These are phyloP conservation scores for Pemphredon lugubris DNA, from an alignment of 2,888 invertebrate genomes.

Conservation along the genomic window DNA sequence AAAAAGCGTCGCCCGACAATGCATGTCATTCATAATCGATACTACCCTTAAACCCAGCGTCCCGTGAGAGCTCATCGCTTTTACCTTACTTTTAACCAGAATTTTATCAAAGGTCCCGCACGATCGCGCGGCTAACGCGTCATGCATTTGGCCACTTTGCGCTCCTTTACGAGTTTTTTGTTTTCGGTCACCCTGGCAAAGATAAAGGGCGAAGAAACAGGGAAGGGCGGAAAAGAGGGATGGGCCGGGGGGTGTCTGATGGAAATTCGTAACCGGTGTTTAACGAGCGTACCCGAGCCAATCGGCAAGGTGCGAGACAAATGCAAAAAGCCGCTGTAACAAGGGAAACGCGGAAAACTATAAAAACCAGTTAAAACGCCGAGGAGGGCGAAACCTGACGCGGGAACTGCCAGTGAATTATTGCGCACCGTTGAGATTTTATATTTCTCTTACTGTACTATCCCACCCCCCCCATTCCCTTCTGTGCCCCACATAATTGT, in stretches of 20 bases:
- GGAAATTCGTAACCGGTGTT: slow-evolving; percentile 16
- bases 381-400: slow-evolving; percentile 64
- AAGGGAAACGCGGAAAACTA: slow-evolving; percentile 52
- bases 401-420: slow-evolving; percentile 70
- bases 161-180: background rate
- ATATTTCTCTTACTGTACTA: slow-evolving; percentile 59
- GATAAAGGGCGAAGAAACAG: slow-evolving; percentile 2
- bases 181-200: background rate
- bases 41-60: too few relatives aligned
- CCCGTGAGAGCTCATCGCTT: slow-evolving; percentile 11
- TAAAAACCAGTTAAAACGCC: slow-evolving; percentile 61
- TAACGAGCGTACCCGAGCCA: slow-evolving; percentile 35
- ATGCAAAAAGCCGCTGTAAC: slow-evolving; percentile 44
- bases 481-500: slow-evolving; percentile 65
- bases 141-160: slow-evolving; percentile 1
- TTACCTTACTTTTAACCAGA: slow-evolving; percentile 15
- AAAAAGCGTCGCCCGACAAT: too few relatives aligned
- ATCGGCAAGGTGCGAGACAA: slow-evolving; percentile 34
- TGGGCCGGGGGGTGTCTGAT: too few relatives aligned
- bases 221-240: too few relatives aligned
- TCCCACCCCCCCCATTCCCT: slow-evolving; percentile 25
- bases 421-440: slow-evolving; percentile 65
- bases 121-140: slow-evolving; percentile 7
- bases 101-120: slow-evolving; percentile 19
- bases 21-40: too few relatives aligned